Conservation (phyloP, 2,888 invertebrate genomes). For the Drosophila mulleri region DNA sequence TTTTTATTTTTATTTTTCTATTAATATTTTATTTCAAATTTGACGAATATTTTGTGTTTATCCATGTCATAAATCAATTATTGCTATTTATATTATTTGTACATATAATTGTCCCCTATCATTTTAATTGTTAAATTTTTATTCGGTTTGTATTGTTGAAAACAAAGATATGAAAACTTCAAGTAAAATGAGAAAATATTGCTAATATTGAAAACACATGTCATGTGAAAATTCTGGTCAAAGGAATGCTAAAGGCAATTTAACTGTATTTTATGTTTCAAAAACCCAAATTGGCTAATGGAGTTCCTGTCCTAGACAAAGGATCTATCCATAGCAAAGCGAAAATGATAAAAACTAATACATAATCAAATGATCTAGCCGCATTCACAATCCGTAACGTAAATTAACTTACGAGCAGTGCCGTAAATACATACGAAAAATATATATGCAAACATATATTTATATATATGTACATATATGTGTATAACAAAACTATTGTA, state of each 20-base stretch:
- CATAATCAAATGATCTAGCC: conserved; percentile 17
- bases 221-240: conserved; percentile 73
- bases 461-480: neutral
- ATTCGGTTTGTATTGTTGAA: conserved; percentile 62
- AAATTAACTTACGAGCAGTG: conserved; percentile 47
- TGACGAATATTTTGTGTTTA: conserved; percentile 52
- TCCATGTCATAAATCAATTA: conserved; percentile 57
- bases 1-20: conserved; percentile 16
- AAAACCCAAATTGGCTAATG: conserved; percentile 27
- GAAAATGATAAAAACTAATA: neutral
- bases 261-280: conserved; percentile 44
- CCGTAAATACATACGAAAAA: conserved; percentile 31
- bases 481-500: conserved; percentile 26
- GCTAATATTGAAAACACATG: conserved; percentile 47
- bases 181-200: conserved; percentile 46
- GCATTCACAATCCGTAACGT: conserved; percentile 39
- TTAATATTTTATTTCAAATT: conserved; percentile 13
- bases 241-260: conserved; percentile 54
- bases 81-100: conserved; percentile 51
- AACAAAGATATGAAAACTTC: conserved; percentile 19
- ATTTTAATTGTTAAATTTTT: conserved; percentile 53
- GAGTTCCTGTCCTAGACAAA: conserved; percentile 56
- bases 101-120: conserved; percentile 15
- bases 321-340: conserved; percentile 9
- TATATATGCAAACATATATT: conserved; percentile 36